Conservation (phyloP, 2,113 vertebrate genomes). For the Vulpes lagopus region DNA sequence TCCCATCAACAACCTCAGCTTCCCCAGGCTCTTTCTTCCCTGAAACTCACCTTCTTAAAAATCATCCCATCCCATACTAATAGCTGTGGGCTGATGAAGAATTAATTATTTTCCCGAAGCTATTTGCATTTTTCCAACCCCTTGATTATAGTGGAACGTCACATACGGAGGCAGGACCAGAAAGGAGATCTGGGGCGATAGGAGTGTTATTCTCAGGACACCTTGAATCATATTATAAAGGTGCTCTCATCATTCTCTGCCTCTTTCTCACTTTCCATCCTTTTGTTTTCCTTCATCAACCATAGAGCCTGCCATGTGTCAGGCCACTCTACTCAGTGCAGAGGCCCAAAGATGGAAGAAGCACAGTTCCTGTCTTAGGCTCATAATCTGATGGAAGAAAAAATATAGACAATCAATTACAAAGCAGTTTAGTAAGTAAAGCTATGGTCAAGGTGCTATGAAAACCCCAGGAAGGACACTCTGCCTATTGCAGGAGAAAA, state of each 20-base stretch:
- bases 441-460: neutral
- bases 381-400: neutral
- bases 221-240: neutral
- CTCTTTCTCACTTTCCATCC: neutral
- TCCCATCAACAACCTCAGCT: neutral
- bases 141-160: neutral
- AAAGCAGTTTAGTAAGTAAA: neutral
- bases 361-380: neutral
- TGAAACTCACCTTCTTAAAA: conserved; percentile 20
- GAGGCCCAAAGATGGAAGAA: neutral
- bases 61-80: neutral
- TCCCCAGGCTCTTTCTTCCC: neutral
- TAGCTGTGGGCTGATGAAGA: neutral
- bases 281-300: neutral
- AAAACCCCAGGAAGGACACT: neutral
- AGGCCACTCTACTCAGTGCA: neutral
- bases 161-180: neutral
- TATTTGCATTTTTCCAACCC: conserved; percentile 29
- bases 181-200: neutral
- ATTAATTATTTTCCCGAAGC: neutral
- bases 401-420: neutral
- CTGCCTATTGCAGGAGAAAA: neutral
- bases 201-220: neutral
- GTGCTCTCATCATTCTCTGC: neutral
- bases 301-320: neutral